These are phyloP conservation scores for Loriculus beryllinus DNA, from an alignment of 2,797 vertebrate species.

Conservation along the genomic window DNA sequence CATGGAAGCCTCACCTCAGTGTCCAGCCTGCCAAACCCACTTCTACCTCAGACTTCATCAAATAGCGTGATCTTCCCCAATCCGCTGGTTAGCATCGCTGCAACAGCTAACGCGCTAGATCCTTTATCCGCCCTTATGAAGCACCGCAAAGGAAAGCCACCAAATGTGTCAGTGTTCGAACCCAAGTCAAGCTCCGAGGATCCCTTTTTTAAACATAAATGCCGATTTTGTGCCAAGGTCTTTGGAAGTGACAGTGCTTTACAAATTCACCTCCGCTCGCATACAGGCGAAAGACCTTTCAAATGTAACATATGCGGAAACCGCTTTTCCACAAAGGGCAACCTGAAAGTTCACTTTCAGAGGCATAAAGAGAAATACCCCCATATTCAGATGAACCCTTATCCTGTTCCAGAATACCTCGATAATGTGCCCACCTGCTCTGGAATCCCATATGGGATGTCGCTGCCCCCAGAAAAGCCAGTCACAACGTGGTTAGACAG, in stretches of 20 bases:
- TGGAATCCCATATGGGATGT: slow-evolving; percentile 98
- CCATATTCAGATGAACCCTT: slow-evolving; percentile 99
- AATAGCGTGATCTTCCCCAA: slow-evolving; percentile 99
- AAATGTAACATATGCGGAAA: slow-evolving; percentile 99
- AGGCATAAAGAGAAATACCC: slow-evolving; percentile 99
- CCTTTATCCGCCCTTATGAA: slow-evolving; percentile 95
- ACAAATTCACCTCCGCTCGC: slow-evolving; percentile 98
- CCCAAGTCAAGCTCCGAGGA: slow-evolving; percentile 96
- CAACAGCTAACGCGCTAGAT: slow-evolving; percentile 95
- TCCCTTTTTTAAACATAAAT: slow-evolving; percentile 99
- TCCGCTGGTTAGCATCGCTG: slow-evolving; percentile 95
- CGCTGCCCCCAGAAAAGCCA: slow-evolving; percentile 95
- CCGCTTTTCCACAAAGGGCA: slow-evolving; percentile 99
- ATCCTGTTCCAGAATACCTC: slow-evolving; percentile 98
- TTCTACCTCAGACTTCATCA: slow-evolving; percentile 96
- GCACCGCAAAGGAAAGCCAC: slow-evolving; percentile 97
- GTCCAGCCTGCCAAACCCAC: slow-evolving; percentile 87
- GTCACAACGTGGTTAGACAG: slow-evolving; percentile 98
- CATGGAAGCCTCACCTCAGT: slow-evolving; percentile 86
- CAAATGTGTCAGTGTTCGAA: slow-evolving; percentile 97
- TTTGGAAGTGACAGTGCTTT: slow-evolving; percentile 98
- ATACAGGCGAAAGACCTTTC: slow-evolving; percentile 97
- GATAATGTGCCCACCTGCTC: slow-evolving; percentile 98
- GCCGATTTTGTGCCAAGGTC: slow-evolving; percentile 99
- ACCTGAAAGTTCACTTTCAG: slow-evolving; percentile 99